These are phyloP conservation scores for Taeniopygia guttata DNA, from an alignment of 2,797 vertebrate genomes.

Conservation along the genomic window DNA sequence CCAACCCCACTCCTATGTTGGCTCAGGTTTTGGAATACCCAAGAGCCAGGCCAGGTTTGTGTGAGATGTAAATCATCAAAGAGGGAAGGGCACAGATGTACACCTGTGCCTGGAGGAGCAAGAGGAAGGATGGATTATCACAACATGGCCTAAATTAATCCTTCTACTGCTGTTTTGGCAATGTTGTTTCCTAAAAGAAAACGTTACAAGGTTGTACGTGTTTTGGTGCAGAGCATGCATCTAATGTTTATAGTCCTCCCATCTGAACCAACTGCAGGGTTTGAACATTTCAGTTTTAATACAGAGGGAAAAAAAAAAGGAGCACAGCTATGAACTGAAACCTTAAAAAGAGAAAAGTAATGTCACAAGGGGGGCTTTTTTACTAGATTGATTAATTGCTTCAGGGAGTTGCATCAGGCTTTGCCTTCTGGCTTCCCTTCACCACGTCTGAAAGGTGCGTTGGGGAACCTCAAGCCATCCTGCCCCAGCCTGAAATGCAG, in stretches of 20 bases:
- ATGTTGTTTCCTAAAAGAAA: background rate
- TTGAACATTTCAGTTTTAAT: background rate
- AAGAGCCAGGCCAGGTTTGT: background rate
- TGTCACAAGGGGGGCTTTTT: background rate
- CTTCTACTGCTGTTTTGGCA: background rate
- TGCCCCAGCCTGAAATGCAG: background rate
- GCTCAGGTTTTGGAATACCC: background rate
- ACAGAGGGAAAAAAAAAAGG: background rate
- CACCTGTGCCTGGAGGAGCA: background rate
- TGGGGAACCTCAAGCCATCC: background rate
- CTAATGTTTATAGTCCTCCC: background rate
- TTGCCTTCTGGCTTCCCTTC: background rate
- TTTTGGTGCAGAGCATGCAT: accelerated
- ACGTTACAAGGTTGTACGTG: background rate
- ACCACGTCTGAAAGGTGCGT: background rate
- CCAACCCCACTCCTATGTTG: background rate
- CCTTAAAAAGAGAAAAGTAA: background rate
- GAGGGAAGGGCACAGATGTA: background rate
- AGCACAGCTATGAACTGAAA: background rate
- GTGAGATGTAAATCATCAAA: background rate
- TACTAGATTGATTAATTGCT: background rate
- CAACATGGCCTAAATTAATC: background rate
- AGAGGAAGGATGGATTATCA: background rate
- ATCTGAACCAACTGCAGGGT: background rate
- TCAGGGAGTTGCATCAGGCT: background rate